These are phyloP conservation scores for Neocrepidodera transversa DNA, from an alignment of 2,888 invertebrate genomes.

Conservation along the genomic window DNA sequence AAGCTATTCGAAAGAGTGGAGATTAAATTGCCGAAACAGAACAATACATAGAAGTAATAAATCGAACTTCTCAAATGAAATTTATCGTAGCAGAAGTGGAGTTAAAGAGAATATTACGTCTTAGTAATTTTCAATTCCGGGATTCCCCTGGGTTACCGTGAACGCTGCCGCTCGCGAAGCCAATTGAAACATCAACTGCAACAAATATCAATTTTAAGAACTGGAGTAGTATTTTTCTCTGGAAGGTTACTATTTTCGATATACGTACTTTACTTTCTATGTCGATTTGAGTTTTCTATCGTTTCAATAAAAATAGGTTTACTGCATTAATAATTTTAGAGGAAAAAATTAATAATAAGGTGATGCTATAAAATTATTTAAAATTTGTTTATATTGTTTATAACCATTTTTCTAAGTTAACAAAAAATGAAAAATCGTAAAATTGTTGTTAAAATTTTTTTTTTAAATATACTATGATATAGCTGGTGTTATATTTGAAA, in stretches of 20 bases:
- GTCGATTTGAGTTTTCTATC: conserved; percentile 7
- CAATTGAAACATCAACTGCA: conserved; percentile 40
- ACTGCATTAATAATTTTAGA: too few relatives aligned
- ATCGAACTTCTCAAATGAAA: conserved; percentile 36
- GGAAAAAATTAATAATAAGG: too few relatives aligned
- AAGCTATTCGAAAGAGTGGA: conserved; percentile 14
- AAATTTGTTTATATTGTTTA: too few relatives aligned
- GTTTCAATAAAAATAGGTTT: too few relatives aligned
- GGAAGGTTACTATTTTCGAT: conserved; percentile 19
- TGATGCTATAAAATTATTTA: too few relatives aligned
- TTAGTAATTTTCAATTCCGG: conserved; percentile 36
- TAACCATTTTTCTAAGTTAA: too few relatives aligned
- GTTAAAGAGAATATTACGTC: conserved; percentile 38
- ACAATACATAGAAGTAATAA: conserved; percentile 30
- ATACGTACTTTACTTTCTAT: conserved; percentile 15
- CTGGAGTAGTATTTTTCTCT: conserved; percentile 27
- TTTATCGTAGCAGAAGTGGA: conserved; percentile 35
- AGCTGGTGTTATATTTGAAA: too few relatives aligned
- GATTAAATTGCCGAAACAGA: conserved; percentile 28
- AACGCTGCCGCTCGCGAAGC: conserved; percentile 30
- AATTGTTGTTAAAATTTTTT: too few relatives aligned
- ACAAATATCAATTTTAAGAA: conserved; percentile 42
- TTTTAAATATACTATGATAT: too few relatives aligned
- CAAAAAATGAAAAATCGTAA: too few relatives aligned
- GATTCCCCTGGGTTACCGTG: conserved; percentile 34